Conservation (phyloP, 2,888 invertebrate genomes). For the Leptinotarsa rubiginosa region DNA sequence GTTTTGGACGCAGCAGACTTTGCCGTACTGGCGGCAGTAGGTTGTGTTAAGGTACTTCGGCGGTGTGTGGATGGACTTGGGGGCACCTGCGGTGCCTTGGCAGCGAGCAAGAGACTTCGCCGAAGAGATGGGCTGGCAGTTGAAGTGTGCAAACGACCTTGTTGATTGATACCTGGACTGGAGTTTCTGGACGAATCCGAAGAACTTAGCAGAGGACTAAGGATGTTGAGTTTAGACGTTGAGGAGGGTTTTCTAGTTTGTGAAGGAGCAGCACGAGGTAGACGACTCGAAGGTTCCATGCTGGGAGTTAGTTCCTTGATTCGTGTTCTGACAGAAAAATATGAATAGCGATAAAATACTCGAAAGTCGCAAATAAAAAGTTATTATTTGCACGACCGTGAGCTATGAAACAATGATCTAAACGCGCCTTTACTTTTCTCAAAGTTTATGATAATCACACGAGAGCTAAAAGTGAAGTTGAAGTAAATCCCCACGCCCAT, state of each 20-base stretch:
- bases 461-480: no score
- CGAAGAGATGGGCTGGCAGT: conserved; percentile 66
- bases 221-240: conserved; percentile 56
- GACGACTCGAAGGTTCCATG: conserved; percentile 61
- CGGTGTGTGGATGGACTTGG: conserved; percentile 68
- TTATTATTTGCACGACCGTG: no score
- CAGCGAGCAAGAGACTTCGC: conserved; percentile 68
- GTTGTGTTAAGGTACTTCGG: conserved; percentile 68
- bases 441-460: no score
- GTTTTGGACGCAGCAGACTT: conserved; percentile 65
- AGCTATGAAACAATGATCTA: no score
- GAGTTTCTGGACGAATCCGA: conserved; percentile 77
- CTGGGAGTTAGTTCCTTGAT: conserved; percentile 73
- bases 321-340: conserved; percentile 56
- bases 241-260: conserved; percentile 60
- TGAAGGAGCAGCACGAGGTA: conserved; percentile 56
- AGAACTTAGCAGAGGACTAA: conserved; percentile 54
- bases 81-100: conserved; percentile 68
- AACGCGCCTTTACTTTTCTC: no score
- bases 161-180: conserved; percentile 70
- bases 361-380: no score
- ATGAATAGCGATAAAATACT: not conserved
- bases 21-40: conserved; percentile 72
- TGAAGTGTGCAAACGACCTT: conserved; percentile 49
- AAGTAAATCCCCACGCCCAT: no score